Evolutionary conservation across 2,888 invertebrate species (phyloP).

Genomic region (Brachypterus glaber): DNA sequence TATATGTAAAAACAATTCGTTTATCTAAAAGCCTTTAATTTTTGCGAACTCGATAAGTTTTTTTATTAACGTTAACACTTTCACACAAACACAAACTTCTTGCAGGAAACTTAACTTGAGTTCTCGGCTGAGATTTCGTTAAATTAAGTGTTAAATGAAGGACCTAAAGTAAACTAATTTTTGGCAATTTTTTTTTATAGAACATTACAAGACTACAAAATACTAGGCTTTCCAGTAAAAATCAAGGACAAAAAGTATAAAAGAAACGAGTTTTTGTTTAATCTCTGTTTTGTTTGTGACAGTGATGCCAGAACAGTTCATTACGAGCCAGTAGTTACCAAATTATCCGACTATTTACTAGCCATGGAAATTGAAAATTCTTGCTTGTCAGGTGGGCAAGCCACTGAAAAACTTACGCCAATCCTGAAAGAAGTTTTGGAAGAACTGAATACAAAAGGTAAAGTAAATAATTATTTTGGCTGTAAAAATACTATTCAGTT

Average conservation of each 20-base stretch:
- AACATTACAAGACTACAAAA: slow-evolving; percentile 68
- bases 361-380: slow-evolving; percentile 79
- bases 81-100: too few relatives aligned
- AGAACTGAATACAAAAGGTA: slow-evolving; percentile 65
- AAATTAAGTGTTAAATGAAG: not conserved
- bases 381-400: slow-evolving; percentile 69
- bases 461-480: too few relatives aligned
- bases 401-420: slow-evolving; percentile 53
- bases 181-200: slow-evolving; percentile 44
- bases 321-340: slow-evolving; percentile 90
- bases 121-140: too few relatives aligned
- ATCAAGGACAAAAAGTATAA: slow-evolving; percentile 84
- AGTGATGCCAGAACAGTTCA: slow-evolving; percentile 81
- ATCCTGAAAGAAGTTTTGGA: slow-evolving; percentile 70
- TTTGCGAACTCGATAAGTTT: slow-evolving; percentile 1
- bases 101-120: too few relatives aligned
- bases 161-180: too few relatives aligned
- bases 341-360: slow-evolving; percentile 84
- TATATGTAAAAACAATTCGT: slow-evolving; percentile 4
- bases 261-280: slow-evolving; percentile 91
- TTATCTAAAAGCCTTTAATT: slow-evolving; percentile 3
- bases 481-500: slow-evolving; percentile 3
- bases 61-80: too few relatives aligned
- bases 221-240: slow-evolving; percentile 84
- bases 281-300: slow-evolving; percentile 89